These are phyloP conservation scores for Aphidius colemani DNA, from an alignment of 2,888 invertebrate species.

Conservation along the genomic window DNA sequence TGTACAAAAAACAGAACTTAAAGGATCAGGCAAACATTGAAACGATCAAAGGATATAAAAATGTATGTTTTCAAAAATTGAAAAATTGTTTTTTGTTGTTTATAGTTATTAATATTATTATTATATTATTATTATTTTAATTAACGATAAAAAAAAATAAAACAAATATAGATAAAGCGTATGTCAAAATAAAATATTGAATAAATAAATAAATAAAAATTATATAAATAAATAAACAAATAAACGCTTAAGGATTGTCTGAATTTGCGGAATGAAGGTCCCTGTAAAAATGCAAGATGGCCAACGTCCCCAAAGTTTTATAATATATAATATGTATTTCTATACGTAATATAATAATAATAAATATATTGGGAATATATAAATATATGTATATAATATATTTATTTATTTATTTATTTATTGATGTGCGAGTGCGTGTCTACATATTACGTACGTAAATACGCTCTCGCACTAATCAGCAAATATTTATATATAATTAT, in stretches of 20 bases:
- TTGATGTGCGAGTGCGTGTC: slow-evolving; percentile 33
- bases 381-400: slow-evolving; percentile 24
- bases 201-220: slow-evolving; percentile 31
- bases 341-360: slow-evolving; percentile 45
- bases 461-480: slow-evolving; percentile 37
- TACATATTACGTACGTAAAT: slow-evolving; percentile 35
- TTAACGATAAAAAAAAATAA: slow-evolving; percentile 42
- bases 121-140: too few species aligned
- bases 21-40: slow-evolving; percentile 66
- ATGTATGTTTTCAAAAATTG: slow-evolving; percentile 16
- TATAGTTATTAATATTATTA: slow-evolving; percentile 37
- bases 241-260: slow-evolving; percentile 60
- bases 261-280: slow-evolving; percentile 58
- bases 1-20: slow-evolving; percentile 61
- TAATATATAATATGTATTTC: not conserved
- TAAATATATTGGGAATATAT: slow-evolving; percentile 30
- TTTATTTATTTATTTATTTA: slow-evolving; percentile 26
- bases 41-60: slow-evolving; percentile 60
- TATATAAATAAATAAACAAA: slow-evolving; percentile 48
- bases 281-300: slow-evolving; percentile 61
- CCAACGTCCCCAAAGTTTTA: slow-evolving; percentile 60
- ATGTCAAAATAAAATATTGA: slow-evolving; percentile 5
- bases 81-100: too few species aligned
- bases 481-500: too few species aligned
- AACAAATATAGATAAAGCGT: slow-evolving; percentile 17